phyloP scores from a whole-genome alignment of 2,797 vertebrate species.

The Myiotriccus ornatus region DNA sequence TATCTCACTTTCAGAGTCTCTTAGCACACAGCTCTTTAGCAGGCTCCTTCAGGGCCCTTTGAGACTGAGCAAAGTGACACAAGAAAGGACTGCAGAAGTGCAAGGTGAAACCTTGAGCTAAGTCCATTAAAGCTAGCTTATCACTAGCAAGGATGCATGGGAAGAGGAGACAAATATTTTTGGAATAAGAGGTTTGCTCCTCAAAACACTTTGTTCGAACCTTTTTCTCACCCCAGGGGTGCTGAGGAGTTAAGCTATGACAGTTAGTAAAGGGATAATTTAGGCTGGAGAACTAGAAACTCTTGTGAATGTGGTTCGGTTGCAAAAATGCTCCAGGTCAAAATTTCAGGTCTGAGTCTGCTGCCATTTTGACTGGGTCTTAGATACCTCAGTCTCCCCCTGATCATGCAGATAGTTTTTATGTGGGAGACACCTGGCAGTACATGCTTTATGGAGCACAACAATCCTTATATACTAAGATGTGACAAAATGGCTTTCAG shows the following conservation, averaged over 20 bases:
- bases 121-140: not conserved
- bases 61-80: not conserved
- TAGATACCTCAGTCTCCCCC: not conserved
- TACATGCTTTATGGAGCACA: not conserved
- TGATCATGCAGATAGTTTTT: not conserved
- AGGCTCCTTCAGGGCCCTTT: not conserved
- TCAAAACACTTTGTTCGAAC: not conserved
- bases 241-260: not conserved
- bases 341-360: not conserved
- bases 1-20: not conserved
- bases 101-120: not conserved
- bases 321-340: not conserved
- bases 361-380: not conserved
- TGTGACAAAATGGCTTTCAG: not conserved
- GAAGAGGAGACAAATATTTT: not conserved
- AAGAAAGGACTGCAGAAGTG: not conserved
- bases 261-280: not conserved
- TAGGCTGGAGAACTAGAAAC: not conserved
- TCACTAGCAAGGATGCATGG: not conserved
- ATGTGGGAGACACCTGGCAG: not conserved
- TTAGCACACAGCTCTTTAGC: not conserved
- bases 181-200: not conserved
- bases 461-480: not conserved
- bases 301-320: not conserved
- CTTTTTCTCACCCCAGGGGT: not conserved